Evolutionary conservation across 2,888 invertebrate species (phyloP).

Genomic region (Epinotia ramella): DNA sequence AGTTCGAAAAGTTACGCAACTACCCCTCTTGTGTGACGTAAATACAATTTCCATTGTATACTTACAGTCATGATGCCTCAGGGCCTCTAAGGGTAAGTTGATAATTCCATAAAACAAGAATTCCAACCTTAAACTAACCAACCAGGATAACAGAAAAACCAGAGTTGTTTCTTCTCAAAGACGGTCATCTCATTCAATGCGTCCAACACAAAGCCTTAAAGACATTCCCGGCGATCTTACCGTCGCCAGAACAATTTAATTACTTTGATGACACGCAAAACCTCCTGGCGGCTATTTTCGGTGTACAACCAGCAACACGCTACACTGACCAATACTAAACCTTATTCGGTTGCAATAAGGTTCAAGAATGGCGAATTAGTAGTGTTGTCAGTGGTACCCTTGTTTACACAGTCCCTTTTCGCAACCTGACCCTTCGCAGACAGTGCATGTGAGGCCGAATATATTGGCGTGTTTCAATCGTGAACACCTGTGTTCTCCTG

Average conservation of each 20-base stretch:
- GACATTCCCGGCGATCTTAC: conserved; percentile 31
- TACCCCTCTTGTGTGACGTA: too few relatives aligned
- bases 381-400: conserved; percentile 21
- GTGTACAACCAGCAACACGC: conserved; percentile 34
- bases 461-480: conserved; percentile 50
- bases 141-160: conserved; percentile 30
- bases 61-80: too few relatives aligned
- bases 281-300: conserved; percentile 51
- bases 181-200: conserved; percentile 34
- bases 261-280: conserved; percentile 54
- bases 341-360: not conserved
- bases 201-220: conserved; percentile 35
- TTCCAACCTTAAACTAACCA: not conserved
- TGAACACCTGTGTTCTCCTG: conserved; percentile 54
- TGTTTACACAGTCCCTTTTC: conserved; percentile 53
- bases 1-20: too few relatives aligned
- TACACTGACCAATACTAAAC: not conserved
- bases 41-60: too few relatives aligned
- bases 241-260: conserved; percentile 53
- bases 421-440: conserved; percentile 46
- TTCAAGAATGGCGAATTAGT: not conserved
- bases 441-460: conserved; percentile 51
- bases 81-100: too few relatives aligned
- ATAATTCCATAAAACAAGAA: too few relatives aligned
- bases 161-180: conserved; percentile 30